Evolutionary conservation across 2,113 vertebrate genomes (phyloP), one percentile per base, ranked within the genome.

Genomic region (Ibidorhyncha struthersii): DNA sequence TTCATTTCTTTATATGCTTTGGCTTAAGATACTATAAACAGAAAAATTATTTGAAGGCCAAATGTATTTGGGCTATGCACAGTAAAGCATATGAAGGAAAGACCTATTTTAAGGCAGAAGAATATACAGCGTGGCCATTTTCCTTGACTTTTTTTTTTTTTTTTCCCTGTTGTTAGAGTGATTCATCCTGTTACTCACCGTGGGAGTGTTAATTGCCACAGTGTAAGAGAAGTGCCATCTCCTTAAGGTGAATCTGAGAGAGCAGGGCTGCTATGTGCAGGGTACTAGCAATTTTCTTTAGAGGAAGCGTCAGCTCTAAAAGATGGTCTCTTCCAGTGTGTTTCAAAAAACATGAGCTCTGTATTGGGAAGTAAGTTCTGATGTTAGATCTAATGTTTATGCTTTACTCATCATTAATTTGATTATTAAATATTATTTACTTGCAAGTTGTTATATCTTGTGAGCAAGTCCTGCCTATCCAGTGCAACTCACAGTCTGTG

Each of bases 381-480:
- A 29, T 53, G 2, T 29, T 61, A 38, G 89, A 69, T 17, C 2
- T 16, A 5, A 25, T 36, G 16, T 5, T 90, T 82, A 32, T 73
- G 17, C 20, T 45, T 61, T 12, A n/a, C 5, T 83, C 3, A 2
- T 13, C 3, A 4, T 10, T 18, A 12, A 14, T 23, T 69, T 50
- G 45, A 18, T 58, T 71, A 55, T 55, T 20, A 69, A 15, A 8
- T 63, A 17, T 30, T 4, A 53, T 22, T 66, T 41, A 7, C 10
- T 34, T 36, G 19, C 10, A 12, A 74, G 20, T 65, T 43, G 6
- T 22, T 86, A 0, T 0, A 1, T 40, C 11, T 45, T 3, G 2
- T 23, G n/a, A 34, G 25, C n/a, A 59, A 82, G 16, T 79, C 52
- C 49, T 81, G 27, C 27, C 17, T 72, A 12, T 40, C 38, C 11